phyloP scores from a whole-genome alignment of 2,888 invertebrate genomes.

The Cerastis leucographa region DNA sequence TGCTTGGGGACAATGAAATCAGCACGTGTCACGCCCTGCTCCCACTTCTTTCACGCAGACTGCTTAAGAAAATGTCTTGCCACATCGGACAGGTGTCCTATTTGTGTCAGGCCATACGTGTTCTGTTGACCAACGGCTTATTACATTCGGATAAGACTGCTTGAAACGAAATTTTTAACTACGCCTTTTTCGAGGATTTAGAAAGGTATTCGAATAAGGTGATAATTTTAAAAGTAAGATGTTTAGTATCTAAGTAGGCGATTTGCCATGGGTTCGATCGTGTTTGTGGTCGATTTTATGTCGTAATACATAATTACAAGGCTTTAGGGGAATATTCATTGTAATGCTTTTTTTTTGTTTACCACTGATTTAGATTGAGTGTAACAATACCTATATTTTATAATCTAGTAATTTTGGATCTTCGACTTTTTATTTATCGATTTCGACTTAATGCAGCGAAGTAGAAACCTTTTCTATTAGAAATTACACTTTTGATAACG shows the following conservation, averaged over 20 bases:
- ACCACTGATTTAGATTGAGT: not conserved
- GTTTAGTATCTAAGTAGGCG: slow-evolving; percentile 29
- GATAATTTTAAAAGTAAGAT: slow-evolving; percentile 45
- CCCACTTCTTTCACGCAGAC: slow-evolving; percentile 95
- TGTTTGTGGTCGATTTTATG: slow-evolving; percentile 35
- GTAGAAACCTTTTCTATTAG: slow-evolving; percentile 11
- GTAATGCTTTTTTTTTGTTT: not conserved
- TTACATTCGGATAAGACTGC: slow-evolving; percentile 79
- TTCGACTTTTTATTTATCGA: slow-evolving; percentile 4
- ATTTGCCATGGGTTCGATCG: slow-evolving; percentile 10
- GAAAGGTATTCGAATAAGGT: slow-evolving; percentile 62
- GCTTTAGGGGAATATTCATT: slow-evolving; percentile 29
- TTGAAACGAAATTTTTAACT: slow-evolving; percentile 61
- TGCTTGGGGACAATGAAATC: slow-evolving; percentile 93
- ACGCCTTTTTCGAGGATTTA: slow-evolving; percentile 59
- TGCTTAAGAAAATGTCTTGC: slow-evolving; percentile 94
- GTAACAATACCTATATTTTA: not conserved
- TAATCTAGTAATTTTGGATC: not conserved
- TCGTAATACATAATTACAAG: slow-evolving; percentile 44
- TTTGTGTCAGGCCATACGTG: slow-evolving; percentile 93
- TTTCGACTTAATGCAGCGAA: not conserved
- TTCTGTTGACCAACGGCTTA: slow-evolving; percentile 83
- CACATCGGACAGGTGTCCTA: slow-evolving; percentile 93
- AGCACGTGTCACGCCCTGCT: slow-evolving; percentile 94
- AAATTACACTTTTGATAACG: not conserved